Percentiles rank a stretch among this genome's conserved stretches.
phyloP scores from a whole-genome alignment of 2,113 vertebrate genomes.

The Forbesichthys papilliferus region DNA sequence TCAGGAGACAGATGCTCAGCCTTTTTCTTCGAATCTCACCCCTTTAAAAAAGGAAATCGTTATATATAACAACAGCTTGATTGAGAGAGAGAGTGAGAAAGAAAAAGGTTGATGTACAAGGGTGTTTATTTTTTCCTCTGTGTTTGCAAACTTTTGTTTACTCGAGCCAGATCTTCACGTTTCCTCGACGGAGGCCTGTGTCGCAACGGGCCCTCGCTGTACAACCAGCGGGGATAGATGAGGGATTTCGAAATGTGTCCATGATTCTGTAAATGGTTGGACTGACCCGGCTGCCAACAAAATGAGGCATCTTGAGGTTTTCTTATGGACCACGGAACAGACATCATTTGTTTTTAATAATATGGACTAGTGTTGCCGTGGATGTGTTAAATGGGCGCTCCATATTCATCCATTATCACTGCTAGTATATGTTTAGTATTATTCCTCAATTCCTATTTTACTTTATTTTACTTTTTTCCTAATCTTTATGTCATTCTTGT shows the following conservation, averaged over 20 bases:
- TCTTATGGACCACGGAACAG: constrained; percentile 7
- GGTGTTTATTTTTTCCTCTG: constrained; percentile 28
- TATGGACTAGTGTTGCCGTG: not conserved
- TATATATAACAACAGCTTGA: too few species aligned
- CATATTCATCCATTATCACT: constrained; percentile 14
- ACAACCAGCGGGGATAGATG: not conserved
- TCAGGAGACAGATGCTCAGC: constrained; percentile 40
- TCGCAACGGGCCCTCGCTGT: too few species aligned
- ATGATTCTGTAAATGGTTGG: not conserved
- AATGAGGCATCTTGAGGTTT: constrained; percentile 16
- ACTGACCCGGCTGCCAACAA: not conserved
- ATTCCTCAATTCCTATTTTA: not conserved
- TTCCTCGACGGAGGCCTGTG: not conserved
- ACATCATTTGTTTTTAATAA: constrained; percentile 31
- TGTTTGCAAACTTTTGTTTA: constrained; percentile 28
- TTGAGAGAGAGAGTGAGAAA: too few species aligned
- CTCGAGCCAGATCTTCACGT: not conserved
- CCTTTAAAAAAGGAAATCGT: constrained; percentile 4
- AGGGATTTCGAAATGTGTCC: constrained; percentile 5
- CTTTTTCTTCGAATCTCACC: constrained; percentile 27
- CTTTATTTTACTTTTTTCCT: not conserved
- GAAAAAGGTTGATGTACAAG: constrained; percentile 10
- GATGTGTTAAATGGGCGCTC: not conserved
- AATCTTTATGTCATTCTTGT: constrained; percentile 1
- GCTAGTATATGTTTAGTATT: not conserved